Evolutionary conservation across 2,888 invertebrate species (phyloP).

Genomic region (Aspidapion aeneum): DNA sequence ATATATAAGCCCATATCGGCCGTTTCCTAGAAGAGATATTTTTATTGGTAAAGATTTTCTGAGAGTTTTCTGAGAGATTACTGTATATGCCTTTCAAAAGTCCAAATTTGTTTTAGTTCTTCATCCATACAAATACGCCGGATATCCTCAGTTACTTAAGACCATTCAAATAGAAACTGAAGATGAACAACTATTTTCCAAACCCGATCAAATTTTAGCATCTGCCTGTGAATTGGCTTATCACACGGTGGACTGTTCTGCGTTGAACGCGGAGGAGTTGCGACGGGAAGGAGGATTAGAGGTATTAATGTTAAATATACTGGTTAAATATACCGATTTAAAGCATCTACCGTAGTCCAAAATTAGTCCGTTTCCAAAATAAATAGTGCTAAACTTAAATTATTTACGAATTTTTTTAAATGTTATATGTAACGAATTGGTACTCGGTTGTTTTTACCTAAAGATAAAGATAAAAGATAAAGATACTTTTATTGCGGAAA

Average conservation of each 20-base stretch:
- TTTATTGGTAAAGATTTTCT: too few relatives aligned
- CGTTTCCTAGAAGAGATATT: too few relatives aligned
- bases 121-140: constrained; percentile 97
- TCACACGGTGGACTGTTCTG: constrained; percentile 94
- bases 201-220: constrained; percentile 75
- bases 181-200: constrained; percentile 90
- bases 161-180: constrained; percentile 92
- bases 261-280: constrained; percentile 96
- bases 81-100: too few relatives aligned
- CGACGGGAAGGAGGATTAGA: constrained; percentile 91
- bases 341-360: too few relatives aligned
- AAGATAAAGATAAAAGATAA: too few relatives aligned
- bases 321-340: too few relatives aligned
- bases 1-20: too few relatives aligned
- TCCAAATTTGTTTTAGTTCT: constrained; percentile 67
- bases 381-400: too few relatives aligned
- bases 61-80: too few relatives aligned
- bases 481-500: too few relatives aligned
- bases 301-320: constrained; percentile 44
- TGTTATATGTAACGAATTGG: constrained; percentile 1
- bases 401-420: too few relatives aligned
- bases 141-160: constrained; percentile 95
- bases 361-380: too few relatives aligned
- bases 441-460: background rate
- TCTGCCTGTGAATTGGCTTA: constrained; percentile 94